Base-by-base conservation (phyloP, 2,113 vertebrate genomes). In the Orcinus orca region DNA sequence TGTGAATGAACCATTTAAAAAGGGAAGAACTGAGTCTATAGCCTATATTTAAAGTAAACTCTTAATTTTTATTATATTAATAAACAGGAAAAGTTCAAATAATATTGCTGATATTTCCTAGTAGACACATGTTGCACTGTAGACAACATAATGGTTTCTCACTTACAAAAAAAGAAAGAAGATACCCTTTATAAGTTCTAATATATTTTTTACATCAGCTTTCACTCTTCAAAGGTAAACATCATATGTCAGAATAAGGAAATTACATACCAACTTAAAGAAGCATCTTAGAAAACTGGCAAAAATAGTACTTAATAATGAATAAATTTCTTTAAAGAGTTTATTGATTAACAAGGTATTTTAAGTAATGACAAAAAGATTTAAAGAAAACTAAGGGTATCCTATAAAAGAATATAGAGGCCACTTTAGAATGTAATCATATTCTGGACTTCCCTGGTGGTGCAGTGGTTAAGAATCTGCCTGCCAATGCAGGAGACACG, bases 181-280 rank as follows among this genome's bases (percentile, higher is more conserved):
- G 18, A 15, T 25, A n/a, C 2, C 31, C 50, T 93, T 94, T 62
- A 7, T 65, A 95, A 93, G 3, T 77, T 88, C 81, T 86, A 76
- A 74, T 79, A 4, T 5, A 80, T 65, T 67, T 93, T 76, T 89
- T 55, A 90, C 3, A 63, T 29, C n/a, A 74, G 47, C 4, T n/a
- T 26, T 81, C 23, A 85, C 58, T 76, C 14, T 86, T 53, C 8
- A 53, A 90, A 95, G 29, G 33, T 47, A 74, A 95, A 89, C 67
- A 58, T 38, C 58, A 33, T 47, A 86, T n/a, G 41, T 23, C 50
- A 93, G 55, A 90, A 88, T 65, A 74, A 53, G 17, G 25, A 58
- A 91, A 88, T 77, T 87, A 83, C 4, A 90, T 26, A 88, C 31
- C 62, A 97, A 83, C 70, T 88, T 91, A 71, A 71, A 95, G 79